Percentiles rank a stretch among this genome's conserved stretches.
These are phyloP conservation scores for Drosophila bocqueti DNA, from an alignment of 1,140 invertebrate genomes.

Conservation along the genomic window DNA sequence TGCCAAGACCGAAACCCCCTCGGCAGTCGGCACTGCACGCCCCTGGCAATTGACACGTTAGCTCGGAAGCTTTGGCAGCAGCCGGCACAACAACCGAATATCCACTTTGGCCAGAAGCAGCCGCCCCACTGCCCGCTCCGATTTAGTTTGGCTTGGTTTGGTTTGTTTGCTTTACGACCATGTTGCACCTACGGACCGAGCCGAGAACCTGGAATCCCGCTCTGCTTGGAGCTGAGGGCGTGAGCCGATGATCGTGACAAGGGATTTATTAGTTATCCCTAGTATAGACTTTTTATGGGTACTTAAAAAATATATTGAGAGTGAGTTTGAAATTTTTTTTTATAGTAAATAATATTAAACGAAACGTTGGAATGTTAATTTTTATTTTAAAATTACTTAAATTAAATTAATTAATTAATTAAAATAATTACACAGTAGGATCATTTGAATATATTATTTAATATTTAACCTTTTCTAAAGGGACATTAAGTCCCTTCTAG, in stretches of 20 bases:
- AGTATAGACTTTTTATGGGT: not conserved
- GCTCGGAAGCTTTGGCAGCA: constrained; percentile 68
- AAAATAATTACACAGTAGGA: not conserved
- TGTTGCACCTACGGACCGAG: constrained; percentile 70
- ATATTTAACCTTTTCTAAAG: not conserved
- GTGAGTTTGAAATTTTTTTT: not conserved
- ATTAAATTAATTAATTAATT: too few relatives aligned
- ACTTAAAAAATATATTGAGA: too few relatives aligned
- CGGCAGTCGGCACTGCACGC: constrained; percentile 11
- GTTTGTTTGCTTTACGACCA: constrained; percentile 78
- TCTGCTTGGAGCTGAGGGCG: constrained; percentile 5
- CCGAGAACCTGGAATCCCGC: constrained; percentile 22
- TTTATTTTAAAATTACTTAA: not conserved
- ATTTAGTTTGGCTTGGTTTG: constrained; percentile 39
- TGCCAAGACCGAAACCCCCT: not conserved
- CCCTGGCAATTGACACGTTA: constrained; percentile 77
- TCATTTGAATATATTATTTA: not conserved
- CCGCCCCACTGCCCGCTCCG: constrained; percentile 24
- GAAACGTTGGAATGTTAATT: not conserved
- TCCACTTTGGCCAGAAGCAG: constrained; percentile 43
- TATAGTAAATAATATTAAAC: not conserved
- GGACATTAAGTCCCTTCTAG: not conserved
- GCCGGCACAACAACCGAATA: constrained; percentile 68
- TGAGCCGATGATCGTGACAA: constrained; percentile 22
- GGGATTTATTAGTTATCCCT: not conserved